Evolutionary conservation across 2,888 invertebrate species (phyloP), one percentile per base, ranked within the genome.

Genomic region (Drosophila emarginata): DNA sequence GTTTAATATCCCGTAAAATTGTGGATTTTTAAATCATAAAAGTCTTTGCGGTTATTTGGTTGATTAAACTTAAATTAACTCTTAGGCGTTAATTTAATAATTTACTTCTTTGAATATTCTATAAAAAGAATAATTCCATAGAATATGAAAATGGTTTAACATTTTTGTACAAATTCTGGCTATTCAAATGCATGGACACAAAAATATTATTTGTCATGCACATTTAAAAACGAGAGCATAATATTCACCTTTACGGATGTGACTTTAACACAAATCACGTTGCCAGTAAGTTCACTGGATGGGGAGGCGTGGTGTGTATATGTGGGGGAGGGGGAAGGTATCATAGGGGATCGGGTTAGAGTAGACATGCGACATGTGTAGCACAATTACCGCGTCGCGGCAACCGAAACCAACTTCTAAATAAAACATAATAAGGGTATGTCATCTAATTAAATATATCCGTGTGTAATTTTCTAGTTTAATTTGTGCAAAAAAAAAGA

Each of bases 391-490:
- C 45, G 63, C 52, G 62, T 65, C 52, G 60, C 57, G 45, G 60
- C 61, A 57, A 45, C 45, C 51, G 64, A 57, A 67, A 56, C 51
- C 32, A 57, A 37, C 64, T 45, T 40, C 52, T 75, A 71, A 81
- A 79, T 76, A 70, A 76, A 85, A 74, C 79, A 75, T 72, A 64
- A 68, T 76, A 67, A 67, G 68, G 80, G 67, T 62, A 74, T 75
- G 74, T 56, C 72, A 74, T 80, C 87, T 88, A 86, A 84, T 88
- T 84, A 84, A 86, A 83, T 88, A 77, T 73, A 86, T 80, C 73
- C 88, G 80, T 64, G 70, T 82, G 76, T 76, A 74, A 67, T 74
- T 76, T 76, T 73, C 78, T 74, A 78, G 83, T 80, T 80, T 78
- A 80, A 77, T 78, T 86, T 77, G 67, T 67, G 72, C 71, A 67